Conservation (phyloP, 2,113 vertebrate species). For the Rhineura floridana region DNA sequence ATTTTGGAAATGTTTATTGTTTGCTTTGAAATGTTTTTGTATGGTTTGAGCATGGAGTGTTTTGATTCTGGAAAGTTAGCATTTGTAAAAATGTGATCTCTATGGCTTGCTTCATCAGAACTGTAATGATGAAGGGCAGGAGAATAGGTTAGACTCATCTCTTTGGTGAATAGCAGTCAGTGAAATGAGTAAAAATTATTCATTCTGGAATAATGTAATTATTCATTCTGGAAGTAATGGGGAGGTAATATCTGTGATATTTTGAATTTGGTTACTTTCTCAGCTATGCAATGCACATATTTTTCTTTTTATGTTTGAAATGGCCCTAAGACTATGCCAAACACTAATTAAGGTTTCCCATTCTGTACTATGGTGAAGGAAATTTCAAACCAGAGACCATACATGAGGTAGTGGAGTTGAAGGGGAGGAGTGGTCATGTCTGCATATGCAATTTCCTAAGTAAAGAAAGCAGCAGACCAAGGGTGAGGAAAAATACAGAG, state of each 20-base stretch:
- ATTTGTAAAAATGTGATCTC: not conserved
- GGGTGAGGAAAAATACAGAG: not conserved
- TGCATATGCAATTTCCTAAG: not conserved
- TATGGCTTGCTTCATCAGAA: not conserved
- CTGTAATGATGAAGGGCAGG: not conserved
- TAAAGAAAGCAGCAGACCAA: not conserved
- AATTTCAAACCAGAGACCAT: not conserved
- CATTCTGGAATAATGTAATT: not conserved
- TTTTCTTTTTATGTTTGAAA: not conserved
- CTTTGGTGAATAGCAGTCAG: not conserved
- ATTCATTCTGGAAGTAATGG: not conserved
- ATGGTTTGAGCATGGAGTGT: not conserved
- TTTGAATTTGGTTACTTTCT: not conserved
- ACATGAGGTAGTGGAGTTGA: not conserved
- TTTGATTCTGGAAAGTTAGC: not conserved
- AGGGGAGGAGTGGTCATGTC: not conserved
- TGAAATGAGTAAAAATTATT: not conserved
- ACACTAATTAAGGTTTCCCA: not conserved
- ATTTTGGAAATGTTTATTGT: conserved; percentile 14
- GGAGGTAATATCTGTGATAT: not conserved
- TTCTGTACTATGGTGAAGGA: not conserved
- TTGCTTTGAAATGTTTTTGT: not conserved
- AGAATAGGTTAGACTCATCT: not conserved
- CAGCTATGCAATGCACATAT: not conserved
- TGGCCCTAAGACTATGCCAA: not conserved